Base-by-base conservation (phyloP, 2,888 invertebrate genomes). In the Chrysolina americana region DNA sequence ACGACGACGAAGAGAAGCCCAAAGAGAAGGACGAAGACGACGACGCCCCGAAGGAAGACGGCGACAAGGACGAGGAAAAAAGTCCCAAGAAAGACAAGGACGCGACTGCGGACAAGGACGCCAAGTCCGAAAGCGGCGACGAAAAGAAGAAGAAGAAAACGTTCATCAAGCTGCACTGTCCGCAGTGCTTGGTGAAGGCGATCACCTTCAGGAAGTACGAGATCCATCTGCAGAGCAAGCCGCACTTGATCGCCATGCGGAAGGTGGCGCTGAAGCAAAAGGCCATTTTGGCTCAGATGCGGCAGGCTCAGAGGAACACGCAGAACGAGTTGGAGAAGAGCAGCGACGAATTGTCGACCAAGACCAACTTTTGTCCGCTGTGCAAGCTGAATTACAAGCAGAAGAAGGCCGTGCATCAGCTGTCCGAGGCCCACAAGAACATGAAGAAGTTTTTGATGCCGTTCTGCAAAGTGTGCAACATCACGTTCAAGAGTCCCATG, bases 401-500 rank as follows among this genome's bases (percentile, higher is more conserved):
- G 76, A 84, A 86, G 28, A 94, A 94, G 84, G 91, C 92, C 75
- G 92, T 94, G 75, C 96, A 96, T 90, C 94, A 94, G 85, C 89
- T 92, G 71, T 94, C 95, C 36, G 94, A 94, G 81, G 92, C 94
- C 44, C 96, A 96, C 85, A 92, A 94, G 87, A 94, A 94, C 84
- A 95, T 96, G 92, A 95, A 94, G 87, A 93, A 94, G 84, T 95
- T 96, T 88, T 89, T 96, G 76, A 93, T 94, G 91, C 96, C 96
- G 1, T 93, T 92, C 87, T 96, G 96, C 84, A 93, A 93, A 82
- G 91, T 93, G 65, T 96, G 96, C 86, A 92, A 93, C 74, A 88
- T 94, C 81, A 91, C 93, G 50, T 95, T 95, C 89, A 93, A 94
- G 82, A 94, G 95, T 79, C 95, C 96, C 15, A 95, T 96, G 94